Base-by-base conservation (phyloP, 1,140 invertebrate genomes). In the Octopus sinensis region DNA sequence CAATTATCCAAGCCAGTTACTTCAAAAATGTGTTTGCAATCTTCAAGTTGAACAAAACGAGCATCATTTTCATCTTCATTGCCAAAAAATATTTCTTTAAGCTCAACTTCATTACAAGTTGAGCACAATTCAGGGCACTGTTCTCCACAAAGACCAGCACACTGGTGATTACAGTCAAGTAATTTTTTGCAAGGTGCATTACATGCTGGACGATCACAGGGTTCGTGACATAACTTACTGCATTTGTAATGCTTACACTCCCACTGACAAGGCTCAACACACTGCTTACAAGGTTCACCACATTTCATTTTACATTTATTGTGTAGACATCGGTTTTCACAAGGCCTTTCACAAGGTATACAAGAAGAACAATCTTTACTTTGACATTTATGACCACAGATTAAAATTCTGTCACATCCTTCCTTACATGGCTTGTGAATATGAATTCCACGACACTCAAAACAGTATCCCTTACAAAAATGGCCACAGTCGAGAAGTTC, bases 121-220 rank as follows among this genome's bases (percentile, higher is more conserved):
- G 51, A 7, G 75, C 87, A 87, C 54, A 86, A 43, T 0, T 13
- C 76, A 85, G 89, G 92, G 88, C 91, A 89, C 91, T 92, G 88
- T 92, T 95, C 94, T 54, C 91, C 90, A 88, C 94, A 94, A 43
- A 90, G 52, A 6, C 83, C 92, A 54, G 91, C 88, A 87, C 95
- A 95, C 54, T 54, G 86, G 86, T 95, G 94, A 73, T 92, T 92
- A 89, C 94, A 95, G 80, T 81, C 51, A 23, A 87, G 81, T 12
- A 62, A 30, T 53, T 84, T 85, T 52, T 78, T 62, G 73, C 90
- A 90, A 30, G 84, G 85, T 43, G 30, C 30, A 43, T 43, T 43
- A 84, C 95, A 93, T 68, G 92, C 90, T 10, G 84, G 84, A 78
- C 91, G 89, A 56, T 92, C 90, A 89, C 94, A 95, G 51, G 91